Base-by-base conservation (phyloP, 1,140 invertebrate species). In the Heliconius melpomene region DNA sequence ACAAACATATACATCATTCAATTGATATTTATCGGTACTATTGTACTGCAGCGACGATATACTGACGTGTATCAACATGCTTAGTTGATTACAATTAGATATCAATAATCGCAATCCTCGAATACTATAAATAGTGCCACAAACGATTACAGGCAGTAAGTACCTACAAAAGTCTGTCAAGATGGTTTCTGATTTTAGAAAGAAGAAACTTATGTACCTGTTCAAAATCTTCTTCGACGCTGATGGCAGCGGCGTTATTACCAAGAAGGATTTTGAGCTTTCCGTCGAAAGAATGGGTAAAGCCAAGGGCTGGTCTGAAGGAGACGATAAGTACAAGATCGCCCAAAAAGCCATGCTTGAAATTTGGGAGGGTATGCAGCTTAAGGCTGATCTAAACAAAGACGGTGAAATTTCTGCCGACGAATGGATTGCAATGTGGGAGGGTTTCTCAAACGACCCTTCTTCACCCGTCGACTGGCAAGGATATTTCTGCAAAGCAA, bases 221-320 rank as follows among this genome's bases (percentile, higher is more conserved):
- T 98, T 98, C 95, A 96, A 97, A 90, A 96, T 97, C 70, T 98
- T 98, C 94, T 97, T 98, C 84, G 97, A 97, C 95, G 95, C 96
- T 83, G 97, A 97, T 92, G 95, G 96, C 85, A 97, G 97, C 88
- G 97, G 97, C 57, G 95, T 96, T 79, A 97, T 98, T 77, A 97
- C 97, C 84, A 96, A 96, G 85, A 97, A 97, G 87, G 97, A 98
- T 91, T 97, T 97, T 83, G 96, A 97, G 86, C 87, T 97, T 52
- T 97, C 97, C 13, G 95, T 96, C 74, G 95, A 96, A 96, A 96
- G 96, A 95, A 96, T 98, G 29, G 96, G 97, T 84, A 95, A 95
- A 29, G 94, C 97, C 73, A 95, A 97, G 83, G 97, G 96, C 40
- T 98, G 97, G 97, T 89, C 92, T 20, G 89, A 95, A 66, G 96